phyloP scores from a whole-genome alignment of 1,140 invertebrate species.

The Metaphire vulgaris region DNA sequence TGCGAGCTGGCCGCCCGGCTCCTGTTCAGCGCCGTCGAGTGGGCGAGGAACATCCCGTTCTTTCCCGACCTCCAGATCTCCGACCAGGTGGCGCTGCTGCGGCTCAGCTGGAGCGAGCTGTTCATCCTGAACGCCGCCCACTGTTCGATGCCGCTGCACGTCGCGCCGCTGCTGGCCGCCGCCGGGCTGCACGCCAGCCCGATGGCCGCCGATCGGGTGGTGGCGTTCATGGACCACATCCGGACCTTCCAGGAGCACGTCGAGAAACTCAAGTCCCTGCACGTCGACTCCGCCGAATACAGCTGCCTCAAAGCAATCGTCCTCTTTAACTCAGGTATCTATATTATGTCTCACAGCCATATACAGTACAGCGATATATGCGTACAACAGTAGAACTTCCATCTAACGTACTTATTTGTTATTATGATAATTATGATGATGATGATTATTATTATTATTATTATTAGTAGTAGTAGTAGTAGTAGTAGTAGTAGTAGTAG shows the following conservation, averaged over 20 bases:
- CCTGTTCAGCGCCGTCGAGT: conserved; percentile 92
- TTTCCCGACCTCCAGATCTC: conserved; percentile 75
- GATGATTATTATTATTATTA: too few species aligned
- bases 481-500: too few species aligned
- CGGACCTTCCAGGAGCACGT: conserved; percentile 92
- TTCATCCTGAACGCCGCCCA: conserved; percentile 97
- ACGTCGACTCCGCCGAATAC: conserved; percentile 96
- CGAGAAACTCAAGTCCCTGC: conserved; percentile 92
- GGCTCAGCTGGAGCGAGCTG: conserved; percentile 92
- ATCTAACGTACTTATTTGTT: too few species aligned
- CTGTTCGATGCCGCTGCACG: conserved; percentile 88
- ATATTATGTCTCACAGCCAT: too few species aligned
- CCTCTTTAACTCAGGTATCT: conserved; percentile 96
- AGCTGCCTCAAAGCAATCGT: conserved; percentile 98
- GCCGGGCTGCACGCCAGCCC: conserved; percentile 84
- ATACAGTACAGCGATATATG: too few species aligned
- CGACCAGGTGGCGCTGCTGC: conserved; percentile 82
- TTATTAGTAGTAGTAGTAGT: too few species aligned
- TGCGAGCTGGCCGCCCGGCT: conserved; percentile 90
- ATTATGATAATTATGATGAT: too few species aligned
- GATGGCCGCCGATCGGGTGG: conserved; percentile 92
- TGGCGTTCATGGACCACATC: conserved; percentile 98
- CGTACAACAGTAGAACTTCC: too few species aligned
- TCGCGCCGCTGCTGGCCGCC: conserved; percentile 85
- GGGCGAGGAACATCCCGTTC: conserved; percentile 95